Evolutionary conservation across 2,797 vertebrate species (phyloP).

Genomic region (Acanthurus tractus): DNA sequence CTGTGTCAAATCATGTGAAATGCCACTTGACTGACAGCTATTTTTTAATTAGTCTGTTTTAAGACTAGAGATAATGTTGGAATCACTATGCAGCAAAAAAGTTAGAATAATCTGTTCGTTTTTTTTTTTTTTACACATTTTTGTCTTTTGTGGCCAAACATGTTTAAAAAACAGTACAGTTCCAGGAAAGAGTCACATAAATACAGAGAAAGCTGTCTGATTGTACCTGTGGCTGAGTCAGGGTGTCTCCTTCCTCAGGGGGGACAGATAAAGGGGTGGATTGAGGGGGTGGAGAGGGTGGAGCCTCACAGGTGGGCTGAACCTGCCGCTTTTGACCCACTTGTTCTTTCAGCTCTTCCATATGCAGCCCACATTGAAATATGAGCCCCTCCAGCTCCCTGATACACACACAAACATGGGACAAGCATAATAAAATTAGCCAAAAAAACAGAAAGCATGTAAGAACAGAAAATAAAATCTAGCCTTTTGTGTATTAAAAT

Average conservation of each 20-base stretch:
- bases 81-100: no score
- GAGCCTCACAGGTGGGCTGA: constrained; percentile 25
- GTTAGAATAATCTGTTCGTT: no score
- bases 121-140: no score
- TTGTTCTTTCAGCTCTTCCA: constrained; percentile 90
- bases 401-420: constrained; percentile 17
- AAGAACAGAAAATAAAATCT: neutral
- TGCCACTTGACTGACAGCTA: no score
- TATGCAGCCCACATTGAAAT: constrained; percentile 85
- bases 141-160: no score
- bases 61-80: no score
- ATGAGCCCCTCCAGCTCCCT: constrained; percentile 91
- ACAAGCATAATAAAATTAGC: neutral
- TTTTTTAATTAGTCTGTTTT: no score
- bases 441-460: neutral
- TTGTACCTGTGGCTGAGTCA: constrained; percentile 71
- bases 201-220: no score
- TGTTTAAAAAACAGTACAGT: no score
- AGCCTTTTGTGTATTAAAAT: neutral
- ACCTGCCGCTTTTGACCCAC: constrained; percentile 65
- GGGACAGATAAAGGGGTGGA: constrained; percentile 6
- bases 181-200: no score
- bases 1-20: no score
- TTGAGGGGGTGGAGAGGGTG: constrained; percentile 21
- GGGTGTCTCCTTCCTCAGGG: constrained; percentile 43